Base-by-base conservation (phyloP, 2,888 invertebrate genomes). In the Perizoma flavofasciatum region DNA sequence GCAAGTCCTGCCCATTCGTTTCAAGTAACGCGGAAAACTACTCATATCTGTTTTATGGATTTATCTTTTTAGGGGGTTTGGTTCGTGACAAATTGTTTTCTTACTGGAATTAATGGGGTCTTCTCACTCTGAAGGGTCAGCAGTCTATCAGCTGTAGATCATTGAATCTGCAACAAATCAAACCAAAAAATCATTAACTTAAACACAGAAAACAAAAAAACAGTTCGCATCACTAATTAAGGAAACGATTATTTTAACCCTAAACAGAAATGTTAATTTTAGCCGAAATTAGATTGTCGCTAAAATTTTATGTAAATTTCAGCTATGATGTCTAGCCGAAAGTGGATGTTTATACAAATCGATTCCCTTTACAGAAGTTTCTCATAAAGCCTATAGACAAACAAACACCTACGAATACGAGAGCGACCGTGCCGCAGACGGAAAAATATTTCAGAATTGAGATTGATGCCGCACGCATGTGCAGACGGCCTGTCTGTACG, bases 381-480 rank as follows among this genome's bases (percentile, higher is more conserved):
- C 50, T 57, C 54, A 61, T 58, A 61, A 61, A 61, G 50, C 50
- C 47, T 53, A 49, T 59, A 58, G 62, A 62, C 57, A 59, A 59
- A 63, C 49, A 60, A 53, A 55, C 59, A 57, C 59, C 56, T 55
- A 62, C 61, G 47, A 55, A 40, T 55, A 62, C 60, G 47, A 55
- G 43, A 48, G 51, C 62, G 47, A 65, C 69, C 70, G 73, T 72
- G 69, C 71, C 74, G 79, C 86, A 89, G 88, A 89, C 89, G 79
- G 84, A 89, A 91, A 91, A 91, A 92, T 89, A 90, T 89, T 89
- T 85, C 82, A 87, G 89, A 89, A 91, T 89, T 90, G 89, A 91
- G 90, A 91, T 91, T 87, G 89, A 92, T 92, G 90, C 87, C 82
- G 85, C 89, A 87, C 90, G 90, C 91, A 90, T 89, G 91, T 89